These are phyloP conservation scores for Lethrus apterus DNA, from an alignment of 1,140 invertebrate species.

Conservation along the genomic window DNA sequence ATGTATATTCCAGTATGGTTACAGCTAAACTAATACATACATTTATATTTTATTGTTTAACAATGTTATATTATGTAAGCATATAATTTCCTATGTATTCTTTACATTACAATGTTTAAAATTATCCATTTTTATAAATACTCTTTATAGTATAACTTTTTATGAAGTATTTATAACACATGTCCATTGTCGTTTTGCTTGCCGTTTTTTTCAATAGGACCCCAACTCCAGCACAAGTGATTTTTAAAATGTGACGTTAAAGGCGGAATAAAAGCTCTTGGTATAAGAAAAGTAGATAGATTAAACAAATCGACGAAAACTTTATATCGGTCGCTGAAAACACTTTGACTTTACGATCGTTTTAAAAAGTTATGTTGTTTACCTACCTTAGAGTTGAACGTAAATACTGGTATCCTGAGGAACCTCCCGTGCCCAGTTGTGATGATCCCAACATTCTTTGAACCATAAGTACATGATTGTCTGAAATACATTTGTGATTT, in stretches of 20 bases:
- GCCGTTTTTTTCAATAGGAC: too few species aligned
- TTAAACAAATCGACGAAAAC: slow-evolving; percentile 98
- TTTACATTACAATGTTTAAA: too few species aligned
- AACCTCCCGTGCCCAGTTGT: slow-evolving; percentile 93
- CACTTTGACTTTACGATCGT: neutral
- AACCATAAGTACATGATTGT: slow-evolving; percentile 98
- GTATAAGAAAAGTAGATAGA: slow-evolving; percentile 91
- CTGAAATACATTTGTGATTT: slow-evolving; percentile 50
- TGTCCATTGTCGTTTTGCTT: too few species aligned
- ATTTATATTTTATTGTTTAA: too few species aligned
- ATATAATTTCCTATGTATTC: too few species aligned
- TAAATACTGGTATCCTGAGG: slow-evolving; percentile 96
- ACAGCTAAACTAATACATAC: too few species aligned
- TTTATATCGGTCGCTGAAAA: slow-evolving; percentile 91
- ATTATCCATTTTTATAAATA: too few species aligned
- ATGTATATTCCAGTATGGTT: too few species aligned
- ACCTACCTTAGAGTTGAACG: slow-evolving; percentile 92
- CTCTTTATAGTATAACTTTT: too few species aligned
- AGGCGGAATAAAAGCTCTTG: slow-evolving; percentile 82
- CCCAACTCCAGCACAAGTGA: slow-evolving; percentile 2
- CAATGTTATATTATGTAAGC: too few species aligned
- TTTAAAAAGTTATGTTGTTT: neutral
- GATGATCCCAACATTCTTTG: slow-evolving; percentile 98
- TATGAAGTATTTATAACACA: too few species aligned
- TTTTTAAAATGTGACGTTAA: slow-evolving; percentile 48